Evolutionary conservation across 2,113 vertebrate species (phyloP).

Genomic region (Larimichthys crocea): DNA sequence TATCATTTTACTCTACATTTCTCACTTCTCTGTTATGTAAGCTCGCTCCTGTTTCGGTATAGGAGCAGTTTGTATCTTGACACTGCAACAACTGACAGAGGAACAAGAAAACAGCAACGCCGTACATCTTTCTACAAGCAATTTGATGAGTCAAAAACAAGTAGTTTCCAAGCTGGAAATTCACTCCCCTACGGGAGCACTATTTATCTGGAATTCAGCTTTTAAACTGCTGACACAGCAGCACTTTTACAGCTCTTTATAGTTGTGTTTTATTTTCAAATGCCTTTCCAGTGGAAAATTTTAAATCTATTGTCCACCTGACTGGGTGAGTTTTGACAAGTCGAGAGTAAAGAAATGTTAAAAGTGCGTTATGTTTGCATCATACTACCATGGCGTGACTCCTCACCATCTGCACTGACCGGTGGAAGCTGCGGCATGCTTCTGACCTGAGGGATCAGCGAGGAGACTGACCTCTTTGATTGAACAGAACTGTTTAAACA

Average conservation of each 20-base stretch:
- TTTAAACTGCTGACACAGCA: slow-evolving; percentile 58
- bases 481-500: slow-evolving; percentile 28
- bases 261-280: slow-evolving; percentile 34
- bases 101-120: slow-evolving; percentile 15
- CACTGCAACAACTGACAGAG: slow-evolving; percentile 15
- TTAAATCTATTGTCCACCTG: slow-evolving; percentile 27
- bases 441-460: slow-evolving; percentile 33
- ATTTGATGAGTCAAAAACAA: slow-evolving; percentile 49
- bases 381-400: slow-evolving; percentile 1
- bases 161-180: slow-evolving; percentile 60
- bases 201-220: slow-evolving; percentile 58
- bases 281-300: slow-evolving; percentile 26
- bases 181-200: slow-evolving; percentile 35
- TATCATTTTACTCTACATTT: slow-evolving; percentile 18
- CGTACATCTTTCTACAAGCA: slow-evolving; percentile 46
- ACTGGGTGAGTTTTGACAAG: neutral
- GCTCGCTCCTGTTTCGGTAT: neutral
- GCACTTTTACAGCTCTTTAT: slow-evolving; percentile 33
- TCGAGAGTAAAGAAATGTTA: too few species aligned
- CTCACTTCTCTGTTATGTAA: slow-evolving; percentile 33
- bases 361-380: neutral
- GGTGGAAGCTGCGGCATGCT: slow-evolving; percentile 25
- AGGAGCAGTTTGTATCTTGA: slow-evolving; percentile 3
- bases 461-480: slow-evolving; percentile 36
- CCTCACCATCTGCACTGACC: slow-evolving; percentile 25